Conservation (phyloP, 2,797 vertebrate genomes). For the Labeo calbasu region DNA sequence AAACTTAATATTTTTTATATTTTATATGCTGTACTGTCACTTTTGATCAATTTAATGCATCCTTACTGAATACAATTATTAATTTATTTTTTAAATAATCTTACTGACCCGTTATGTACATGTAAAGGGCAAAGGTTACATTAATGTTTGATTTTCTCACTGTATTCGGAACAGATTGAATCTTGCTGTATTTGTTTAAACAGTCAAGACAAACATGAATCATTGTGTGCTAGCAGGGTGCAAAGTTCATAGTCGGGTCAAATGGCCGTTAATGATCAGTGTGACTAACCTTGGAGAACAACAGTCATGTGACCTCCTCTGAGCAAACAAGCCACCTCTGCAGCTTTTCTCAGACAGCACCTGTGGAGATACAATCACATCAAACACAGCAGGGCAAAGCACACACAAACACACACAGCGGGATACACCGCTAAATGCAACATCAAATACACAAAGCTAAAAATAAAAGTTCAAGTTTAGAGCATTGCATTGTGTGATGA, state of each 20-base stretch:
- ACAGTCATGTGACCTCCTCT: constrained; percentile 84
- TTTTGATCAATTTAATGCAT: neutral
- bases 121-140: neutral
- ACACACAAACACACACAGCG: constrained; percentile 20
- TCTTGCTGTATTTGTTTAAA: neutral
- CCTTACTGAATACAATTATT: neutral
- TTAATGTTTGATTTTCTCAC: neutral
- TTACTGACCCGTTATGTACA: neutral
- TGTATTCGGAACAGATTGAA: neutral
- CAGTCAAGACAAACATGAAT: neutral
- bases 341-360: constrained; percentile 87
- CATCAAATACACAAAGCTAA: neutral
- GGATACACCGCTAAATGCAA: neutral
- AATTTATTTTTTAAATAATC: neutral
- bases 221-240: neutral
- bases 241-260: constrained; percentile 34
- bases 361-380: constrained; percentile 70
- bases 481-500: neutral
- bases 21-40: neutral
- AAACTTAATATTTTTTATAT: neutral
- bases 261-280: constrained; percentile 51
- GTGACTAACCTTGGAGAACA: constrained; percentile 88
- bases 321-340: constrained; percentile 85
- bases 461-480: neutral
- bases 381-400: constrained; percentile 19